Base-by-base conservation (phyloP, 2,888 invertebrate genomes). In the Panopea generosa region DNA sequence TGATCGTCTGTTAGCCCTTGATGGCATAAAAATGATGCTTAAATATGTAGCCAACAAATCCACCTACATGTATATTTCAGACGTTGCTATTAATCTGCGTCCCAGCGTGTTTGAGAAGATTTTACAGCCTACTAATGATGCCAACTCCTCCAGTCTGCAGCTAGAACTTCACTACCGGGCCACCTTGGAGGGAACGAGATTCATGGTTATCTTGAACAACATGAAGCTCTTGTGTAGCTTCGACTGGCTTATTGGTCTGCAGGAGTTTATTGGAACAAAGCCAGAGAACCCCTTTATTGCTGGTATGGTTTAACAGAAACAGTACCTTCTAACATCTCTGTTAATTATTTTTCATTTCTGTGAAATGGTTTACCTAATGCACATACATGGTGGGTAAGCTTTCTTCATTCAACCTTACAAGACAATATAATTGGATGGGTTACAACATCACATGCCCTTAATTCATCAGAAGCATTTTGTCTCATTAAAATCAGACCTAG, bases 151-250 rank as follows among this genome's bases (percentile, higher is more conserved):
- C n/a, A 82, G 86, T 18, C 86, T 94, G 16, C 94, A 94, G 89
- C 91, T 94, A 76, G 94, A 94, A 86, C 89, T 94, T 38, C 94
- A 94, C 84, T 94, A 92, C 84, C 84, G 93, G 94, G 91, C 94
- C 95, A 62, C 94, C 92, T 55, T 95, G 95, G 87, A 91, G 63
- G 94, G 95, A 22, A 95, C 95, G 0, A 96, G 96, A 82, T 97
- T 97, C 88, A 98, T 97, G 1, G 95, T 98, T 77, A 94, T 98
- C 53, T 94, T 99, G 63, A 98, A 98, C 93, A 97, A 97, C 92
- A 98, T 98, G 97, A 94, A 98, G 45, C 93, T 99, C 69, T 97
- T 98, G 95, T 96, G 97, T 0, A 96, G 98, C 79, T 94, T 98
- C 86, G 98, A 98, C 93, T 99, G 98, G 97, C 96, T 98, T 95